A percentile compares a stretch with the other conserved stretches of the same genome.
Conservation (phyloP, 2,113 vertebrate genomes). For the Sinocyclocheilus anshuiensis region DNA sequence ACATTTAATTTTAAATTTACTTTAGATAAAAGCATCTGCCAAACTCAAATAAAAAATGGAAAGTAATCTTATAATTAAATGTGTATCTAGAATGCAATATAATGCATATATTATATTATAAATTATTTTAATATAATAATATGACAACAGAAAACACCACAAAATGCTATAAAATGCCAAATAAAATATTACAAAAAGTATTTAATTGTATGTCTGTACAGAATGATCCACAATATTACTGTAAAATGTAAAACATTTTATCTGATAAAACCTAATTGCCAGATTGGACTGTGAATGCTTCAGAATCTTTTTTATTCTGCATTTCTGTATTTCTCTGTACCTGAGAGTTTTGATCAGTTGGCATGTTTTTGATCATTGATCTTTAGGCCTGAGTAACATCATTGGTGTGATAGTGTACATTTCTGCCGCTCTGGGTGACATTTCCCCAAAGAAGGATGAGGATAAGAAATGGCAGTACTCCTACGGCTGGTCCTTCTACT, state of each 20-base stretch:
- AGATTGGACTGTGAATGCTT: background rate
- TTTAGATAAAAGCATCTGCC: background rate
- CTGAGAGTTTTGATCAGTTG: background rate
- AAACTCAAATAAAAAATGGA: background rate
- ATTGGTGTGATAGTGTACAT: conserved; percentile 95
- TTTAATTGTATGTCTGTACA: background rate
- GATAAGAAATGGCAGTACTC: conserved; percentile 94
- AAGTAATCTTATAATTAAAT: too few relatives aligned
- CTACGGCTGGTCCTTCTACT: conserved; percentile 95
- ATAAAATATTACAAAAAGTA: background rate
- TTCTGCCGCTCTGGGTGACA: conserved; percentile 89
- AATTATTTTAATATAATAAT: too few relatives aligned
- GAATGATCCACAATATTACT: background rate
- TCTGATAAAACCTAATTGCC: background rate
- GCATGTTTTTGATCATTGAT: conserved; percentile 9
- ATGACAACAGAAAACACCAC: background rate
- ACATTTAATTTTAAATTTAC: background rate
- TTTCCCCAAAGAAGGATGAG: conserved; percentile 88
- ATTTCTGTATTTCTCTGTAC: too few relatives aligned
- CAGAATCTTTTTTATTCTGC: background rate
- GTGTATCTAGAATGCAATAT: too few relatives aligned
- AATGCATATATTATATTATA: too few relatives aligned
- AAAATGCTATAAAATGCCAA: background rate
- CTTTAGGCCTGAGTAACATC: conserved; percentile 89
- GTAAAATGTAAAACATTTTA: background rate